Conservation (phyloP, 2,113 vertebrate species). For the Megatriorchis doriae region DNA sequence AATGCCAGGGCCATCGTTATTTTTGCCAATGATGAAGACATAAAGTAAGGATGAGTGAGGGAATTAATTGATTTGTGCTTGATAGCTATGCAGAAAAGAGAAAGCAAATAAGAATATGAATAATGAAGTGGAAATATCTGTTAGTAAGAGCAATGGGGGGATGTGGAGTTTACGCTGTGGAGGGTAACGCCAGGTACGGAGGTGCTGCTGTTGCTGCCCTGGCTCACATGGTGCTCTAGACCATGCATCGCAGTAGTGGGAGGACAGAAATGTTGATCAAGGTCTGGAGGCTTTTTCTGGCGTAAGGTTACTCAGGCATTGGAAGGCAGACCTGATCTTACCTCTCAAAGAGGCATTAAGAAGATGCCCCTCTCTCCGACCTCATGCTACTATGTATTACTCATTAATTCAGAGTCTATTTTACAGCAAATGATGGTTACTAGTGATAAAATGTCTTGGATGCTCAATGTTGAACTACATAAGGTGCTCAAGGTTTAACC, state of each 20-base stretch:
- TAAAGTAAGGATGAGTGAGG: conserved; percentile 76
- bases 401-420: background rate
- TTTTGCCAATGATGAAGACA: conserved; percentile 93
- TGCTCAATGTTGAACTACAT: background rate
- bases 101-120: background rate
- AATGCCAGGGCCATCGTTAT: conserved; percentile 88
- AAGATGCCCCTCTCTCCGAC: background rate
- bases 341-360: background rate
- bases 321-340: background rate
- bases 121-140: background rate
- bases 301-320: fast-evolving
- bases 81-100: background rate
- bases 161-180: background rate
- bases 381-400: fast-evolving
- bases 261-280: background rate
- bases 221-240: fast-evolving
- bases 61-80: background rate
- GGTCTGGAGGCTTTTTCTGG: background rate
- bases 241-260: fast-evolving
- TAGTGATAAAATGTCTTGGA: background rate
- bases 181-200: background rate
- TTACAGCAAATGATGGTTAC: background rate
- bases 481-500: background rate
- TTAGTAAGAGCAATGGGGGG: background rate
- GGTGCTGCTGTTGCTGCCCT: background rate